These are phyloP conservation scores for Megatriorchis doriae DNA, from an alignment of 2,113 vertebrate species.

Conservation along the genomic window DNA sequence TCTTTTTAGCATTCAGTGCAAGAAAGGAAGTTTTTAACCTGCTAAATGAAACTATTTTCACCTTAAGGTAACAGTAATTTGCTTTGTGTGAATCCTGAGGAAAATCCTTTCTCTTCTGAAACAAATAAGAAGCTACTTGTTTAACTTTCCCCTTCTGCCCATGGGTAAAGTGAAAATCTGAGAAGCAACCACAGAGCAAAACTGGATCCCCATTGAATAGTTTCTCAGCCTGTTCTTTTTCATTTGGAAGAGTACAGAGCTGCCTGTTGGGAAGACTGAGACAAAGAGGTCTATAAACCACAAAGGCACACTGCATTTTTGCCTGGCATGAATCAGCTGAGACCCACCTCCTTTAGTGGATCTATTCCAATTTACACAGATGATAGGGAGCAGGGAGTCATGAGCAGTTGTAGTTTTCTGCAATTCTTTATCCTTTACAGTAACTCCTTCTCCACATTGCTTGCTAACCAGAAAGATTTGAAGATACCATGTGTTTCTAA, in stretches of 20 bases:
- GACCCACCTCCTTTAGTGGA: not conserved
- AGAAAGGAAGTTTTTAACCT: not conserved
- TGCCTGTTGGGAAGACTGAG: not conserved
- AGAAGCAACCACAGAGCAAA: not conserved
- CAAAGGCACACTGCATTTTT: not conserved
- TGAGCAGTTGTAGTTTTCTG: not conserved
- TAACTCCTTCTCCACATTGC: not conserved
- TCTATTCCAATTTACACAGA: not conserved
- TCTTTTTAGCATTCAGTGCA: not conserved
- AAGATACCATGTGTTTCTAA: conserved; percentile 10
- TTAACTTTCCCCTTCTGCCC: not conserved
- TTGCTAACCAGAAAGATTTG: conserved; percentile 7
- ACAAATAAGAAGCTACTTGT: not conserved
- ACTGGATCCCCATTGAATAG: not conserved
- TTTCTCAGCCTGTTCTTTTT: conserved; percentile 7
- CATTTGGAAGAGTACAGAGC: conserved; percentile 7
- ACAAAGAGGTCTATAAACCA: not conserved
- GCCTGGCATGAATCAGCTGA: not conserved
- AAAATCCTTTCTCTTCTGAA: not conserved
- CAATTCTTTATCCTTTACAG: not conserved
- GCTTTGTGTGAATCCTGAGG: not conserved
- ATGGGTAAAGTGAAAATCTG: not conserved
- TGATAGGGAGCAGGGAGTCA: not conserved
- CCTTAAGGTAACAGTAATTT: not conserved
- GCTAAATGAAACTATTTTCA: not conserved